Conservation (phyloP, 1,140 invertebrate species). For the Choristoneura fumiferana region DNA sequence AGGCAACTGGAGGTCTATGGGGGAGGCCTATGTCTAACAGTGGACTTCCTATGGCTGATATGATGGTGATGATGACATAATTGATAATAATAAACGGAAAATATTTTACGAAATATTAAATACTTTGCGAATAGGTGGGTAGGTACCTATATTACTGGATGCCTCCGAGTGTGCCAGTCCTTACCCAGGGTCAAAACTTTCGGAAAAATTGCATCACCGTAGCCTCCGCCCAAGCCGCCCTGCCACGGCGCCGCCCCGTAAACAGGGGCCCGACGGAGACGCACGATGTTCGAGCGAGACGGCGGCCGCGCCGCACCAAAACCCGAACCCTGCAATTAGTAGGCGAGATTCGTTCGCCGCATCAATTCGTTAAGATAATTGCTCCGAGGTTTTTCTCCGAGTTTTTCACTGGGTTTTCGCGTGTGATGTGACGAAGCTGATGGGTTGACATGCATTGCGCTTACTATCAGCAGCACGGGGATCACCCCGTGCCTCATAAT, state of each 20-base stretch:
- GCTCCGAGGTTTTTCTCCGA: slow-evolving; percentile 29
- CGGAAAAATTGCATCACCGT: slow-evolving; percentile 29
- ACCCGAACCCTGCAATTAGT: slow-evolving; percentile 73
- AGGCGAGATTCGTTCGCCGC: slow-evolving; percentile 71
- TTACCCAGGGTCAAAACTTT: slow-evolving; percentile 4
- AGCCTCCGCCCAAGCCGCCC: slow-evolving; percentile 57
- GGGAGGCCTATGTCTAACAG: too few species aligned
- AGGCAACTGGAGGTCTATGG: too few species aligned
- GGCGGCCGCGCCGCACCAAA: slow-evolving; percentile 29
- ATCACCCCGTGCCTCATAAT: slow-evolving; percentile 62
- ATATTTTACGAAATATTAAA: too few species aligned
- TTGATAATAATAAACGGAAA: too few species aligned
- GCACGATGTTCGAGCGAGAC: slow-evolving; percentile 38
- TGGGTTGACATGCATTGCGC: slow-evolving; percentile 71
- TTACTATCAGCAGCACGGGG: slow-evolving; percentile 70
- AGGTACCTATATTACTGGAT: too few species aligned
- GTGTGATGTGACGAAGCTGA: slow-evolving; percentile 47
- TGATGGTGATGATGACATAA: too few species aligned
- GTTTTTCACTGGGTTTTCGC: slow-evolving; percentile 25
- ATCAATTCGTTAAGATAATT: slow-evolving; percentile 74
- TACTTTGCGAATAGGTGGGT: too few species aligned
- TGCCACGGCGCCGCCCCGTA: slow-evolving; percentile 62
- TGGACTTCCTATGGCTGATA: too few species aligned
- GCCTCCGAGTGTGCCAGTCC: too few species aligned
- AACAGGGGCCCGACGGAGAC: slow-evolving; percentile 46